Evolutionary conservation across 2,797 vertebrate species (phyloP).

Genomic region (Pseudomugil gertrudae): DNA sequence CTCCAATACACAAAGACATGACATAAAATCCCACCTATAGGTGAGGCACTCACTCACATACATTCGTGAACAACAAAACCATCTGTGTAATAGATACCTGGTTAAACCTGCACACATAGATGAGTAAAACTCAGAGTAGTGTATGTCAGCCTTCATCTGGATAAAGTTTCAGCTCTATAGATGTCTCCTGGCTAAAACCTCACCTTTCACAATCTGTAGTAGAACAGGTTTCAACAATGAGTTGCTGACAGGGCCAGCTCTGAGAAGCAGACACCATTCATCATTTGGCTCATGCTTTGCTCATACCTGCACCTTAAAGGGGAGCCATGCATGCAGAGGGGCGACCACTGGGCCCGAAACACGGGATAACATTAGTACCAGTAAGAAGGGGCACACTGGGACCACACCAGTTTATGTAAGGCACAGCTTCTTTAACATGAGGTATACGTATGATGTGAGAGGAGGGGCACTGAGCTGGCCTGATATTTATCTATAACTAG

Average conservation of each 20-base stretch:
- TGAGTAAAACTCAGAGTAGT: background rate
- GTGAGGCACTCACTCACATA: background rate
- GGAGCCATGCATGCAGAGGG: too few relatives aligned
- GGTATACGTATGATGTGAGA: too few relatives aligned
- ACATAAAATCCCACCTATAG: background rate
- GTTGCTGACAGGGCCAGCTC: background rate
- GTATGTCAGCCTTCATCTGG: background rate
- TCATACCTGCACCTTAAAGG: too few relatives aligned
- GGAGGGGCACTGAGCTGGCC: too few relatives aligned
- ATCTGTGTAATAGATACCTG: background rate
- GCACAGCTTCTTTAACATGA: too few relatives aligned
- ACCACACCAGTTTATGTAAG: too few relatives aligned
- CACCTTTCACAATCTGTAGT: slow-evolving; percentile 28
- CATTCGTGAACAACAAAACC: background rate
- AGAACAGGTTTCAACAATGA: slow-evolving; percentile 40
- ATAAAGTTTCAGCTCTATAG: background rate
- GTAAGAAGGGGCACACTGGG: too few relatives aligned
- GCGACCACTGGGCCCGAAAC: too few relatives aligned
- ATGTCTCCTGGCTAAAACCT: slow-evolving; percentile 11
- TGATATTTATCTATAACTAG: too few relatives aligned
- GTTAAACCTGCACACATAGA: background rate
- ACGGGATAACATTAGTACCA: too few relatives aligned
- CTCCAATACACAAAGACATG: background rate
- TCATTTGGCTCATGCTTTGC: background rate
- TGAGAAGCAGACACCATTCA: slow-evolving; percentile 14